Base-by-base conservation (phyloP, 2,797 vertebrate species). In the Rhincodon typus region DNA sequence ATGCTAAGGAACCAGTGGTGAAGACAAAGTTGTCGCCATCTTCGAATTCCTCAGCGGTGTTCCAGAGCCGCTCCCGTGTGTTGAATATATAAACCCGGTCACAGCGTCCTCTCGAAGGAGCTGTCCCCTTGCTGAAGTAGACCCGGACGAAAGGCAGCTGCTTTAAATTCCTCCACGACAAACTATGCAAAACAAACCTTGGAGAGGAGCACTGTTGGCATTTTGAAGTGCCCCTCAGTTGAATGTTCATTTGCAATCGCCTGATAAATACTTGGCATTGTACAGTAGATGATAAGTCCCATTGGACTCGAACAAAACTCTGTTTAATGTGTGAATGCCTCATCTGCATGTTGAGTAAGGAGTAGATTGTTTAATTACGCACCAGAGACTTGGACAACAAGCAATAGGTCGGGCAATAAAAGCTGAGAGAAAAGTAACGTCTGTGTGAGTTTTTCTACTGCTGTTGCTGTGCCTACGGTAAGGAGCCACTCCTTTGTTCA, bases 1-100 rank as follows among this genome's bases (percentile, higher is more conserved):
- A 10, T 74, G 53, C 50, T 3, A 95, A 95, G 94, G 94, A 95
- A 30, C 94, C 94, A 38, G 70, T 95, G 67, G 94, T 95, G 70
- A 95, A 95, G 86, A 98, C 98, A 96, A 99, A 98, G 97, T 98
- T 98, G 96, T 97, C 98, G 4, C 98, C 98, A 96, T 97, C 98
- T 7, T 98, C 98, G 2, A 99, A 99, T 96, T 98, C 99, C 87
- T 99, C 99, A 42, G 99, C 99, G 0, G 98, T 99, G 97, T 99
- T 99, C 97, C 98, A 99, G 97, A 98, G 98, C 0, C 98, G 98
- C 0, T 97, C 98, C 4, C 97, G 97, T 96, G 98, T 98, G 97
- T 98, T 99, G 97, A 98, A 98, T 38, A 98, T 99, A 97, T 99
- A 98, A 99, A 96, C 6, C 95, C 46, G 38, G 72, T 96, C 96